Conservation (phyloP, 2,888 invertebrate genomes). For the Eledone cirrhosa region DNA sequence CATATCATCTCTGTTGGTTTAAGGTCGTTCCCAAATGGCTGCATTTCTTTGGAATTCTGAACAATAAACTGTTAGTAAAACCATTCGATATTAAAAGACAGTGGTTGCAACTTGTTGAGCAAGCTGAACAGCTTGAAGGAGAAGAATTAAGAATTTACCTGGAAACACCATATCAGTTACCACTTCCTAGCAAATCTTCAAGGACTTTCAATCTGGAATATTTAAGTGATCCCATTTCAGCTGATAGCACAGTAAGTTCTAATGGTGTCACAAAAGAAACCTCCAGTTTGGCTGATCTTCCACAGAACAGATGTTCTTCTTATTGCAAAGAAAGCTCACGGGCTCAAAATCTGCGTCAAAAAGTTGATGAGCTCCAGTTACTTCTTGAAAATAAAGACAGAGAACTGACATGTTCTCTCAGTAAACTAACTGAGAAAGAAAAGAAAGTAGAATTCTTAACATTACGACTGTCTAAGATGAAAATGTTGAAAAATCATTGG, state of each 20-base stretch:
- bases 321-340: no score
- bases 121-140: background rate
- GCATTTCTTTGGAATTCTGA: constrained; percentile 22
- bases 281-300: no score
- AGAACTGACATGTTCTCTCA: background rate
- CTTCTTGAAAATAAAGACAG: background rate
- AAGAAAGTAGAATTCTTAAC: background rate
- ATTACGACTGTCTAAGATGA: background rate
- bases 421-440: background rate
- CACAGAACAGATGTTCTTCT: no score
- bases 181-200: background rate
- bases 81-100: background rate
- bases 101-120: background rate
- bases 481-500: constrained; percentile 1
- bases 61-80: background rate
- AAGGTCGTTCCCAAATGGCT: constrained; percentile 23
- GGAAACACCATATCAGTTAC: background rate
- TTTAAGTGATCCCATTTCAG: no score
- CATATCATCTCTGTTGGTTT: constrained; percentile 14
- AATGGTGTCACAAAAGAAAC: no score
- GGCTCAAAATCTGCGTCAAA: no score
- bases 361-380: no score
- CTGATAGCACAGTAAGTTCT: no score
- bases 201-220: no score
- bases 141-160: background rate